Evolutionary conservation across 2,888 invertebrate species (phyloP).

Genomic region (Perizoma affinitatum): DNA sequence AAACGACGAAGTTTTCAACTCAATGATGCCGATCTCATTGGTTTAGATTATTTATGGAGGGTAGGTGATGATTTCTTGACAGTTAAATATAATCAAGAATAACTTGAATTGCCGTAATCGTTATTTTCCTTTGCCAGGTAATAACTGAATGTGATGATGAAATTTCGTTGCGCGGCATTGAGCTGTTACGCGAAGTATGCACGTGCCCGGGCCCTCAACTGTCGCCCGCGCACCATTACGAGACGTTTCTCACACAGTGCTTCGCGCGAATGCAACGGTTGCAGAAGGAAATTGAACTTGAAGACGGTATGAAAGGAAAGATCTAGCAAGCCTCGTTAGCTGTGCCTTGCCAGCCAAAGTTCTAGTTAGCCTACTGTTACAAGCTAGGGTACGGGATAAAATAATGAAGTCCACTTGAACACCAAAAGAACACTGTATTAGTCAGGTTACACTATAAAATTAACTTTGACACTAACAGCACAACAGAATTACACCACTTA

Average conservation of each 20-base stretch:
- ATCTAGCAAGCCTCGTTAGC: no score
- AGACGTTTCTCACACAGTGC: conserved; percentile 96
- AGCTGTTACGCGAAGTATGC: conserved; percentile 95
- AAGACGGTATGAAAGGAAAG: conserved; percentile 49
- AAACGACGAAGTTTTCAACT: conserved; percentile 94
- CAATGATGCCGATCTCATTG: conserved; percentile 97
- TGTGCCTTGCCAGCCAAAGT: no score
- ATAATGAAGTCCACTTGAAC: no score
- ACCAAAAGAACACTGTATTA: no score
- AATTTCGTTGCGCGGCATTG: conserved; percentile 96
- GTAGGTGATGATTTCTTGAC: conserved; percentile 73
- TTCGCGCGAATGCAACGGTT: conserved; percentile 94
- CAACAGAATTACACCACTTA: no score
- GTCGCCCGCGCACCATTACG: conserved; percentile 93
- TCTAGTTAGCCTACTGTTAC: no score
- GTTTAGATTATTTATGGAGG: conserved; percentile 98
- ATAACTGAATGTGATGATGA: conserved; percentile 96
- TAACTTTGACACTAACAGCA: no score
- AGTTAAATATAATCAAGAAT: neutral
- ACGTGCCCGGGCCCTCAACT: conserved; percentile 96
- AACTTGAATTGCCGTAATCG: neutral
- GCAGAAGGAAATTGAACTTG: conserved; percentile 91
- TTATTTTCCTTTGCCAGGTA: conserved; percentile 76
- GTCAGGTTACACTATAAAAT: no score
- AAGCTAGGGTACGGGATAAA: no score